Evolutionary conservation across 1,140 invertebrate species (phyloP), one percentile per base, ranked within the genome.

Genomic region (Heterodera carotae): DNA sequence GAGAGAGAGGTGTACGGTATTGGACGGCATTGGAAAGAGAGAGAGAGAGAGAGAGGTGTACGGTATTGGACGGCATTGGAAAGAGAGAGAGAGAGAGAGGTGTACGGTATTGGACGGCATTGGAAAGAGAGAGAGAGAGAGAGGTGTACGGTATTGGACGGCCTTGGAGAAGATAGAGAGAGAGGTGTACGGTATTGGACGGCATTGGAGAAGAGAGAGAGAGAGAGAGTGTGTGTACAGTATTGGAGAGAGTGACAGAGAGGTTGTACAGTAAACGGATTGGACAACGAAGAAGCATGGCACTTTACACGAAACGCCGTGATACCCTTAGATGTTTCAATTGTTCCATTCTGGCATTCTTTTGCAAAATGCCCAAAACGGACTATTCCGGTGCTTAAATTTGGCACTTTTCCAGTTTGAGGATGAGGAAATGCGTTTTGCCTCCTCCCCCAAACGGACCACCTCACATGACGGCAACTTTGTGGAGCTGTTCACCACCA

Each of bases 401-500:
- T 25, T 43, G 12, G 5, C 25, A 18, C 43, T 70, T 43, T 15
- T 7, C 18, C 25, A 27, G 15, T 36, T 33, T 33, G 5, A 81
- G 31, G 43, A 80, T 29, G 69, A 77, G 39, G 81, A 81, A 12
- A 75, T 39, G 22, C 68, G 62, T 78, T 27, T n/a, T 18, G 69
- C 15, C 43, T 68, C 77, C 66, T 69, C 66, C 48, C 84, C 82
- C 27, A 83, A 83, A 78, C 80, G 84, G 34, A 76, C 82, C 27
- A 80, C 85, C 56, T 83, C 82, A 6, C 84, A 84, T 29, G 72
- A 74, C 29, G 72, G 72, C n/a, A 74, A 74, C 39, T 59, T 74
- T 27, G 64, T 33, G 33, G 64, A 66, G 29, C 62, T 66, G 62
- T 66, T 31, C 62, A 66, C 62, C 62, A 66, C 62, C 22, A 15